These are phyloP conservation scores for Helicoverpa zea DNA, from an alignment of 1,140 invertebrate species.

Conservation along the genomic window DNA sequence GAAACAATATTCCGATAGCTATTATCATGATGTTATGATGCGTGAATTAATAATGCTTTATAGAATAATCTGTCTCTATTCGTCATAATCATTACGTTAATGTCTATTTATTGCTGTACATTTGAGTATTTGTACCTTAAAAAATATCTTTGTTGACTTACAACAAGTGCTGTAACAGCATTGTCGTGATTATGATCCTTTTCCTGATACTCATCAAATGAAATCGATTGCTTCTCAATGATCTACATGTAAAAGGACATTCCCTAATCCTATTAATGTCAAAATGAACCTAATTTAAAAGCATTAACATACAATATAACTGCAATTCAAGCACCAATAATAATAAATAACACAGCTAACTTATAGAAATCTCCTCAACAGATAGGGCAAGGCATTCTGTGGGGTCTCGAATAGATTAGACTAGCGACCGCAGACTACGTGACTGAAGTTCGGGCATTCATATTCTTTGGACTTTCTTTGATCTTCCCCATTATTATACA, in stretches of 20 bases:
- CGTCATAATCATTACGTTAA: too few species aligned
- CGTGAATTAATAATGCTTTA: background rate
- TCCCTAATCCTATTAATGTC: too few species aligned
- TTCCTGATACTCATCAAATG: too few species aligned
- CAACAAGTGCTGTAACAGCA: too few species aligned
- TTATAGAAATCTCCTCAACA: background rate
- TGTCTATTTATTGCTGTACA: background rate
- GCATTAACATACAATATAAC: too few species aligned
- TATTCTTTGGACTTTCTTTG: slow-evolving; percentile 43
- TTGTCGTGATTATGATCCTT: too few species aligned
- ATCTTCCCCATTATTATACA: slow-evolving; percentile 32
- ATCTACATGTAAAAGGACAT: too few species aligned
- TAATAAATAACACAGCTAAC: too few species aligned
- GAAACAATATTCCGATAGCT: background rate
- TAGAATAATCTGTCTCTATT: slow-evolving; percentile 2
- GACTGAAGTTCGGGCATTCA: slow-evolving; percentile 32
- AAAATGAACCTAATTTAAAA: too few species aligned
- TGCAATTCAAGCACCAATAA: too few species aligned
- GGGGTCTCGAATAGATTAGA: slow-evolving; percentile 36
- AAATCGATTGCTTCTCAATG: too few species aligned
- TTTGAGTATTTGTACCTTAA: background rate
- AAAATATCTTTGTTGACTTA: background rate
- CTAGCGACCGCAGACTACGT: slow-evolving; percentile 38
- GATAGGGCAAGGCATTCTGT: slow-evolving; percentile 11
- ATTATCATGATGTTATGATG: background rate